Evolutionary conservation across 2,888 invertebrate species (phyloP).

Genomic region (Frankliniella intonsa): DNA sequence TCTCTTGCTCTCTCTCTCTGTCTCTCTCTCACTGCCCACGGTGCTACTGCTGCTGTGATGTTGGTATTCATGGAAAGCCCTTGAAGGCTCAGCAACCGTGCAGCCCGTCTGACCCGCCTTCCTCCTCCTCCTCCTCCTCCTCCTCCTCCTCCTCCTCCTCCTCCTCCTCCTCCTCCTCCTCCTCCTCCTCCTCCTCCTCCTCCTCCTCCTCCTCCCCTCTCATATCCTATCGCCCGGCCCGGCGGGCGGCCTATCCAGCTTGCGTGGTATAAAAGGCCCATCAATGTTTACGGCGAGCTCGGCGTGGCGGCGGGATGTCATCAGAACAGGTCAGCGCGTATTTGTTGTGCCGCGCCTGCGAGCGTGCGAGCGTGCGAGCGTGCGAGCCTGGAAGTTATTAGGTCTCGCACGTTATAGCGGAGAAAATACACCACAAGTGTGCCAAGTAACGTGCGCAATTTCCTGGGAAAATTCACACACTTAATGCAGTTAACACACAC

Average conservation of each 20-base stretch:
- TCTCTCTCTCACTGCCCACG: background rate
- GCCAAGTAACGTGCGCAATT: too few relatives aligned
- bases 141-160: background rate
- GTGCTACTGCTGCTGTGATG: background rate
- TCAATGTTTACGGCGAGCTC: background rate
- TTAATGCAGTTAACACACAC: too few relatives aligned
- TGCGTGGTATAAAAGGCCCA: background rate
- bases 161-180: background rate
- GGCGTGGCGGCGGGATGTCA: background rate
- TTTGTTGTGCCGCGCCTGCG: background rate
- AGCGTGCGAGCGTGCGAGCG: too few relatives aligned
- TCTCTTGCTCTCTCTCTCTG: too few relatives aligned
- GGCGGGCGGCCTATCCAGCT: background rate
- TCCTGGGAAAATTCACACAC: too few relatives aligned
- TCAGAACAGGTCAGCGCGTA: background rate
- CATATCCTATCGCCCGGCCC: background rate
- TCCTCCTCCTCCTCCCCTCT: background rate
- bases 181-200: background rate
- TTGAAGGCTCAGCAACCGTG: background rate
- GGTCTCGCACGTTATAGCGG: too few relatives aligned
- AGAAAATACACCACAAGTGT: too few relatives aligned
- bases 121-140: background rate
- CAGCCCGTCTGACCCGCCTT: background rate
- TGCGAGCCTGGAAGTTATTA: too few relatives aligned
- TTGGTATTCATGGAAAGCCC: conserved; percentile 22